A percentile compares a stretch with the other conserved stretches of the same genome.
Evolutionary conservation across 2,797 vertebrate species (phyloP).

Genomic region (Apodemus agrarius): DNA sequence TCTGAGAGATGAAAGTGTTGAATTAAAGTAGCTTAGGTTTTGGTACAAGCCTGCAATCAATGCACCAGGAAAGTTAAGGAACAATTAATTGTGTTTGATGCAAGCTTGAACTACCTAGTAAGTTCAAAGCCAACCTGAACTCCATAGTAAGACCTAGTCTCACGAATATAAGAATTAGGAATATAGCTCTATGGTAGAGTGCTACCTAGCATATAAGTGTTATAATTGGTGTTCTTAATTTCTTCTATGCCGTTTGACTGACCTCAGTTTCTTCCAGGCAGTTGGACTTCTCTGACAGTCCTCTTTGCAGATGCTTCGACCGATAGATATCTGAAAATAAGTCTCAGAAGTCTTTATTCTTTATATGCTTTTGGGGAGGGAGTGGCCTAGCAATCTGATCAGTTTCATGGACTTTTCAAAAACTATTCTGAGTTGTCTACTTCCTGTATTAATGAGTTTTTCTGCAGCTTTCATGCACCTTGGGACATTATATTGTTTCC

Average conservation of each 20-base stretch:
- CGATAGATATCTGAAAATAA: not conserved
- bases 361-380: not conserved
- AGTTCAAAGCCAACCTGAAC: not conserved
- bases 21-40: not conserved
- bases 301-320: not conserved
- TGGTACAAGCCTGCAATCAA: not conserved
- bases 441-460: not conserved
- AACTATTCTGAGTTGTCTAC: not conserved
- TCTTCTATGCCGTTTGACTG: too few species aligned
- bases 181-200: not conserved
- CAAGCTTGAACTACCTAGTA: not conserved
- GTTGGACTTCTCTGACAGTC: not conserved
- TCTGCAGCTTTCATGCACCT: not conserved
- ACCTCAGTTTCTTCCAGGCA: not conserved
- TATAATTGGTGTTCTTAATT: not conserved
- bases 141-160: not conserved
- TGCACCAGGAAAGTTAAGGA: too few species aligned
- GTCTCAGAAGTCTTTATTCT: not conserved
- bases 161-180: not conserved
- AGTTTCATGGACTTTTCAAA: not conserved
- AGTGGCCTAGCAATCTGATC: not conserved
- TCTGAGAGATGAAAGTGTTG: not conserved
- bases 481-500: not conserved
- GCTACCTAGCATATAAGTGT: not conserved
- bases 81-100: not conserved